Conservation (phyloP, 2,797 vertebrate genomes). For the Schizopygopsis malacanthus region DNA sequence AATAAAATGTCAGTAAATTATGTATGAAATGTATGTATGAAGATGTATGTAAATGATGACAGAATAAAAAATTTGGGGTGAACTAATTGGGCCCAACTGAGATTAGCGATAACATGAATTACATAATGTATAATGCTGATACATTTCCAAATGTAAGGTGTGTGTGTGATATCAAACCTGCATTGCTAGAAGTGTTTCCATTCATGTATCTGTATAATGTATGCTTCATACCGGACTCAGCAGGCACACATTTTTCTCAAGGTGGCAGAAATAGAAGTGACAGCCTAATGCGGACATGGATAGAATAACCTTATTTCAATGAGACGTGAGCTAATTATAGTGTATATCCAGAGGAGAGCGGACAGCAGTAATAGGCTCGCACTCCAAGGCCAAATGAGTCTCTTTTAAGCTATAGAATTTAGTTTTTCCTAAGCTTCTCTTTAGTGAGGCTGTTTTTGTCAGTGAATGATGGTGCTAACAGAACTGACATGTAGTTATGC, state of each 20-base stretch:
- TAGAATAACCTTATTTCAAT: constrained; percentile 79
- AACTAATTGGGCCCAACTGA: not conserved
- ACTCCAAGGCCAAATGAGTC: constrained; percentile 70
- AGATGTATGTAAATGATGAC: not conserved
- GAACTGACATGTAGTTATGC: constrained; percentile 3
- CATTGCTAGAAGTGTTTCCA: not conserved
- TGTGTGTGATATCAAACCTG: not conserved
- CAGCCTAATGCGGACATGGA: constrained; percentile 73
- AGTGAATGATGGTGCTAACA: not conserved
- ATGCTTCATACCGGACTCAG: not conserved
- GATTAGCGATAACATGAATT: not conserved
- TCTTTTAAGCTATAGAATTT: constrained; percentile 55
- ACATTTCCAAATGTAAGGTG: not conserved
- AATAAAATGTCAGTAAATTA: too few relatives aligned
- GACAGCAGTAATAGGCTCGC: constrained; percentile 66
- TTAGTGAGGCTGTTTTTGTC: not conserved
- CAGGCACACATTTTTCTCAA: not conserved
- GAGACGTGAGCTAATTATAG: constrained; percentile 79
- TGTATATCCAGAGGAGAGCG: constrained; percentile 73
- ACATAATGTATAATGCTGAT: not conserved
- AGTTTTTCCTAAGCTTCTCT: not conserved
- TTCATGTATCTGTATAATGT: constrained; percentile 2
- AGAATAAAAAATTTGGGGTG: not conserved
- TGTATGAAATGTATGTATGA: too few relatives aligned
- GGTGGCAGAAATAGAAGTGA: constrained; percentile 68